A percentile compares a stretch with the other conserved stretches of the same genome.
These are phyloP conservation scores for Genyomyrus donnyi DNA, from an alignment of 2,113 vertebrate genomes.

Conservation along the genomic window DNA sequence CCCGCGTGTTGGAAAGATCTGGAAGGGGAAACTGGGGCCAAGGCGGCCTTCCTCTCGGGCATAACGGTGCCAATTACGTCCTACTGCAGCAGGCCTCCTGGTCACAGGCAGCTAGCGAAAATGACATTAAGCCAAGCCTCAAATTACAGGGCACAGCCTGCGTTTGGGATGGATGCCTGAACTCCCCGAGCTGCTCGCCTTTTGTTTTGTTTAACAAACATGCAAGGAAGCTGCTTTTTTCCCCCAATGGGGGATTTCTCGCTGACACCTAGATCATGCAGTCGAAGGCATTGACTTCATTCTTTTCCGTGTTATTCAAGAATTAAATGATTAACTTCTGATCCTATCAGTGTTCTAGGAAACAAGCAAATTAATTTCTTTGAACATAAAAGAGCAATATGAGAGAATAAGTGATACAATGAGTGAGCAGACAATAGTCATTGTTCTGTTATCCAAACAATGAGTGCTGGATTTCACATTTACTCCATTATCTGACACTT, in stretches of 20 bases:
- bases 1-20: neutral
- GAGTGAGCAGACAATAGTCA: neutral
- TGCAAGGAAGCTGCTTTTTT: neutral
- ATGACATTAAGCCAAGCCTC: neutral
- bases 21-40: neutral
- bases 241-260: neutral
- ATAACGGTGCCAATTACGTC: neutral
- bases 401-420: neutral
- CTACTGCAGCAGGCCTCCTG: neutral
- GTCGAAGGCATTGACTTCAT: neutral
- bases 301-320: neutral
- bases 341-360: neutral
- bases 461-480: neutral
- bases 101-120: neutral
- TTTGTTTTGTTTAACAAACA: conserved; percentile 11
- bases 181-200: neutral
- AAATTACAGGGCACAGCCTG: conserved; percentile 2
- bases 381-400: neutral
- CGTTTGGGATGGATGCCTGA: neutral
- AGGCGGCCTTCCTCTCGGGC: neutral
- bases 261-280: neutral
- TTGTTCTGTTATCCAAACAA: neutral
- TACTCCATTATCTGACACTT: neutral
- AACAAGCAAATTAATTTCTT: neutral
- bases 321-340: neutral